Conservation (phyloP, 2,888 invertebrate genomes). For the Drosophila affinis region DNA sequence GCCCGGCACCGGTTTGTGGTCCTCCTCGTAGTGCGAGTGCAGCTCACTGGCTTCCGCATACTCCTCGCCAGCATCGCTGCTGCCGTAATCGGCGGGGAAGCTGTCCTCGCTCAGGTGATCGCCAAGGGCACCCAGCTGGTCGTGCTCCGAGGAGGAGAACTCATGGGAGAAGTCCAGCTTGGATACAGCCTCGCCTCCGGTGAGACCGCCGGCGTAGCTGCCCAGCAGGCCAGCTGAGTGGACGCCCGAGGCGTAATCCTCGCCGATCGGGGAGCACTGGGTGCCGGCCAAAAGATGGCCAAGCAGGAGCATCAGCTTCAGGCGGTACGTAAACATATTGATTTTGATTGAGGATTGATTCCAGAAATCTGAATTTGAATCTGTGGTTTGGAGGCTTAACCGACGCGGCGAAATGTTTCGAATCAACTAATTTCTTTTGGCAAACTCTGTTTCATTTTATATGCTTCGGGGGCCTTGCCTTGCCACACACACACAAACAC, state of each 20-base stretch:
- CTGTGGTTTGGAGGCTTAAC: slow-evolving; percentile 39
- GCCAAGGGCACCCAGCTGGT: slow-evolving; percentile 67
- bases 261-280: slow-evolving; percentile 49
- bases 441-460: slow-evolving; percentile 45
- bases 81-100: slow-evolving; percentile 74
- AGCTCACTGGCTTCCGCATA: slow-evolving; percentile 69
- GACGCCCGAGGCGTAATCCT: slow-evolving; percentile 44
- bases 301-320: slow-evolving; percentile 52
- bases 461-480: slow-evolving; percentile 37
- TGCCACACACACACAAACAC: slow-evolving; percentile 29
- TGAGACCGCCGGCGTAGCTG: slow-evolving; percentile 65
- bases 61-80: slow-evolving; percentile 62
- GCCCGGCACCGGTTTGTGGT: slow-evolving; percentile 73
- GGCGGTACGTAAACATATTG: slow-evolving; percentile 54
- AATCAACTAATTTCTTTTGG: slow-evolving; percentile 77
- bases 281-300: slow-evolving; percentile 40
- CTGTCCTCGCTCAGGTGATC: slow-evolving; percentile 72
- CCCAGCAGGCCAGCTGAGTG: slow-evolving; percentile 68
- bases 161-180: slow-evolving; percentile 62
- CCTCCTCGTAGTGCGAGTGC: slow-evolving; percentile 51
- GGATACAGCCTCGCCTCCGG: slow-evolving; percentile 64
- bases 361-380: not conserved
- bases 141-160: slow-evolving; percentile 52
- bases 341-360: not conserved
- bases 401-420: slow-evolving; percentile 73